A percentile compares a stretch with the other conserved stretches of the same genome.
phyloP scores from a whole-genome alignment of 2,113 vertebrate genomes.

The Leptobrachium ailaonicum region DNA sequence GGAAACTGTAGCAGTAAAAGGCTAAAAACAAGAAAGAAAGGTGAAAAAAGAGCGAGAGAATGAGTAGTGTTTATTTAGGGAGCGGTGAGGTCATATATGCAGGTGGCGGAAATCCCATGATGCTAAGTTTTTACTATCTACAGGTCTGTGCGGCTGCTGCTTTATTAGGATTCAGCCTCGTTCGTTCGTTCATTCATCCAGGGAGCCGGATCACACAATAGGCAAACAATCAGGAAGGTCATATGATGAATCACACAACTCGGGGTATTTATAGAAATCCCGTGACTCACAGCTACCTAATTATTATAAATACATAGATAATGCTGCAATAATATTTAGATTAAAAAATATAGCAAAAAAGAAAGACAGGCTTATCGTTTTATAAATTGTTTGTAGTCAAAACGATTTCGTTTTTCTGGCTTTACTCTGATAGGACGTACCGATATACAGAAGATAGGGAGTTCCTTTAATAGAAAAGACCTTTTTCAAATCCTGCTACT shows the following conservation, averaged over 20 bases:
- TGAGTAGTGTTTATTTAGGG: slow-evolving; percentile 33
- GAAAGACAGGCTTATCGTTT: neutral
- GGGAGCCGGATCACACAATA: slow-evolving; percentile 22
- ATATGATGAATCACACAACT: slow-evolving; percentile 7
- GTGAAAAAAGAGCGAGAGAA: slow-evolving; percentile 8
- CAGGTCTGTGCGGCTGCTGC: slow-evolving; percentile 34
- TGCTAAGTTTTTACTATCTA: slow-evolving; percentile 59
- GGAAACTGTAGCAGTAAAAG: no score
- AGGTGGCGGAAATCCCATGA: slow-evolving; percentile 66
- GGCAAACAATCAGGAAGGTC: slow-evolving; percentile 22
- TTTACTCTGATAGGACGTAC: neutral
- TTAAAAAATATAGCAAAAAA: neutral
- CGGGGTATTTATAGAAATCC: slow-evolving; percentile 11
- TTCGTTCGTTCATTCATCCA: slow-evolving; percentile 13
- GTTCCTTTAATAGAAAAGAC: neutral
- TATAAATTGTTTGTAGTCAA: neutral
- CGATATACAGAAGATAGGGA: neutral
- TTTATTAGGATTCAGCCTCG: slow-evolving; percentile 5
- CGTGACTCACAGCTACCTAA: neutral
- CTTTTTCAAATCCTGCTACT: slow-evolving; percentile 4
- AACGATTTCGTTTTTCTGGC: neutral
- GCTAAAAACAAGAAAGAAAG: neutral
- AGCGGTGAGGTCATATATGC: slow-evolving; percentile 52
- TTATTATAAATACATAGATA: neutral
- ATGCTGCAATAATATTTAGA: neutral